Percentiles rank a stretch among this genome's conserved stretches.
Conservation (phyloP, 2,888 invertebrate species). For the Tryphoninae sp. region DNA sequence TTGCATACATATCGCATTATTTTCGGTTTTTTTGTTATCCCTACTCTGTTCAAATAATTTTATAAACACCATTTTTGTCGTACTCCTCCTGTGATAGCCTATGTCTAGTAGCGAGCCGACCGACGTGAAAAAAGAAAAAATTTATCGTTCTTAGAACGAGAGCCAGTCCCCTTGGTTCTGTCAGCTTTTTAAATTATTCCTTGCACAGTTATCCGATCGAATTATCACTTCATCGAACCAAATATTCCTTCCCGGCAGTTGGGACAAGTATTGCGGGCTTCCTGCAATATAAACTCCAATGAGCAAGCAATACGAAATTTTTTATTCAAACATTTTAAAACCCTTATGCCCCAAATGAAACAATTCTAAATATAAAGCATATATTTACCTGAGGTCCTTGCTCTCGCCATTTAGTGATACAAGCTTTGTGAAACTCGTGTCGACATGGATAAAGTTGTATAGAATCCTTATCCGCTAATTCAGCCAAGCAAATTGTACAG, state of each 20-base stretch:
- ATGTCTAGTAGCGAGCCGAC: neutral
- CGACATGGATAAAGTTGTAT: slow-evolving; percentile 61
- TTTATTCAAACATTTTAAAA: neutral
- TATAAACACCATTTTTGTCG: slow-evolving; percentile 16
- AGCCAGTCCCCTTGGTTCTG: neutral
- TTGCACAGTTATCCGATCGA: slow-evolving; percentile 17
- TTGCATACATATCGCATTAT: slow-evolving; percentile 16
- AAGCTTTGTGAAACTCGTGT: slow-evolving; percentile 67
- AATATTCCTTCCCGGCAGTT: slow-evolving; percentile 64
- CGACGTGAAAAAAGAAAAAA: slow-evolving; percentile 7
- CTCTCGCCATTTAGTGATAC: slow-evolving; percentile 66
- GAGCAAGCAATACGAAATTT: slow-evolving; percentile 1
- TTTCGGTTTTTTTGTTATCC: slow-evolving; percentile 18
- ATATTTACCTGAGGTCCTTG: slow-evolving; percentile 63
- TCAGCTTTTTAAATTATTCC: neutral
- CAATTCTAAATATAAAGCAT: neutral
- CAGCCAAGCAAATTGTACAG: slow-evolving; percentile 67
- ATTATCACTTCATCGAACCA: slow-evolving; percentile 25
- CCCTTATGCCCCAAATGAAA: no score
- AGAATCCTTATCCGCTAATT: slow-evolving; percentile 51
- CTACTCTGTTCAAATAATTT: slow-evolving; percentile 3
- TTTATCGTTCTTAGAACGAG: slow-evolving; percentile 10
- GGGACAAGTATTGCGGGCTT: slow-evolving; percentile 64
- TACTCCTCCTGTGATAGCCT: neutral
- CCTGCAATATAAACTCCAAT: slow-evolving; percentile 57